phyloP scores from a whole-genome alignment of 30 jellyfish, hydroid and myxozoan species.

The Hydractinia symbiolongicarpus region DNA sequence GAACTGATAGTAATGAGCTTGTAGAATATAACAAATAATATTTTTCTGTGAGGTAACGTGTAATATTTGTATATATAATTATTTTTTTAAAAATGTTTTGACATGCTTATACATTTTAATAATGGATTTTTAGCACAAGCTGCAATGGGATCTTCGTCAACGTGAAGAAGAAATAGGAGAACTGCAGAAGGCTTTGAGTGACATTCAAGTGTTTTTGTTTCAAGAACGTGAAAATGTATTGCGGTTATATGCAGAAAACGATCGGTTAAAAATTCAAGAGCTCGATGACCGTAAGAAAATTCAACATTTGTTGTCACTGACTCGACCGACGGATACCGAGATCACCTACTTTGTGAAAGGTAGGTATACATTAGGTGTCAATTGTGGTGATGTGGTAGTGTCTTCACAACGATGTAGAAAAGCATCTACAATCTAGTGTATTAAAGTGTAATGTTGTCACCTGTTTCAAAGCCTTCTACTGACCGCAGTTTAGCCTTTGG shows the following conservation, averaged over 20 bases:
- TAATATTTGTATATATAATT: no score
- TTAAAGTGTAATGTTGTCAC: no score
- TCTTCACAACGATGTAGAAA: no score
- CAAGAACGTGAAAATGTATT: constrained; percentile 91
- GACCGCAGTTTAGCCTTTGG: no score
- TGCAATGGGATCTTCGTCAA: constrained; percentile 88
- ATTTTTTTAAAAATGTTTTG: no score
- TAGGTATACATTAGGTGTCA: neutral
- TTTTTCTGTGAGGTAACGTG: no score
- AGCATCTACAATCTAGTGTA: no score
- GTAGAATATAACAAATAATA: no score
- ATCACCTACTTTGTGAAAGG: constrained; percentile 67
- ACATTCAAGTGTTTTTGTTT: constrained; percentile 82
- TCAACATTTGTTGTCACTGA: constrained; percentile 76
- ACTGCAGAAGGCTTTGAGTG: constrained; percentile 84
- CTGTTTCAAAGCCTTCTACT: no score
- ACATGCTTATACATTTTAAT: no score
- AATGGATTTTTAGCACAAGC: constrained; percentile 50
- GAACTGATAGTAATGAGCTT: no score
- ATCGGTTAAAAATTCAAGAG: constrained; percentile 66
- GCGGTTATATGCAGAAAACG: constrained; percentile 83
- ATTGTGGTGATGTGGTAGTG: neutral
- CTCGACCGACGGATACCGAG: constrained; percentile 75
- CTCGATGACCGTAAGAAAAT: constrained; percentile 83
- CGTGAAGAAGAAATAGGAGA: constrained; percentile 87